Evolutionary conservation across 2,113 vertebrate species (phyloP).

Genomic region (Alectura lathami): DNA sequence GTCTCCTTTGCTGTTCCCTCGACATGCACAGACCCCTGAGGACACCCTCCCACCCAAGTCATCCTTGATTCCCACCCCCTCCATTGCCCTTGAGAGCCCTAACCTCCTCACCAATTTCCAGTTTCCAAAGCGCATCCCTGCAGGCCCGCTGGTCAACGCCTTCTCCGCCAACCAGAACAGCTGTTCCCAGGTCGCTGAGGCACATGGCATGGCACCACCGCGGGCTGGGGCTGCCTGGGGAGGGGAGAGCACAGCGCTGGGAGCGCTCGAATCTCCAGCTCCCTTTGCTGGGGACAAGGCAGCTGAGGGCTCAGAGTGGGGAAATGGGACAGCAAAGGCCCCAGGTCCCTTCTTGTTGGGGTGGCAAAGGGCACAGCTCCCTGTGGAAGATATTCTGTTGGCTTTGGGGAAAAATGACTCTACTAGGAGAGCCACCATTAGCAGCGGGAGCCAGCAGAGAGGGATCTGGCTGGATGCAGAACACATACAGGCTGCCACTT

Average conservation of each 20-base stretch:
- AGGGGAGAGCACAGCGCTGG: not conserved
- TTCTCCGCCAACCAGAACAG: constrained; percentile 86
- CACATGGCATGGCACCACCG: constrained; percentile 89
- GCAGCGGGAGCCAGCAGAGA: not conserved
- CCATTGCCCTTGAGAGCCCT: not conserved
- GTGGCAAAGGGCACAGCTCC: not conserved
- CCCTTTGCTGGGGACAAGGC: not conserved
- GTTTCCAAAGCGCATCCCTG: constrained; percentile 85
- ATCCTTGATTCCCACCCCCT: not conserved
- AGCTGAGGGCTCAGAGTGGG: not conserved
- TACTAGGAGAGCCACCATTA: not conserved
- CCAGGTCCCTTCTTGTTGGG: not conserved
- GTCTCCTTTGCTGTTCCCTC: not conserved
- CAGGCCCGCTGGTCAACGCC: constrained; percentile 72
- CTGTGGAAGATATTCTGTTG: not conserved
- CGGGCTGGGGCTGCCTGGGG: constrained; percentile 76
- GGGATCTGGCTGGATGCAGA: not conserved
- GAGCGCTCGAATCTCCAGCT: not conserved
- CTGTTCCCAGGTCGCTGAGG: constrained; percentile 83
- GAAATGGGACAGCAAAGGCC: not conserved
- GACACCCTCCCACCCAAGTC: not conserved
- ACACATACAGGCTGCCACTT: not conserved
- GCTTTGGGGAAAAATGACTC: not conserved
- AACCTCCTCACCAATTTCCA: constrained; percentile 81
- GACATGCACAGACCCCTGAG: not conserved